These are phyloP conservation scores for Drosophila pandora DNA, from an alignment of 1,140 invertebrate species.

Conservation along the genomic window DNA sequence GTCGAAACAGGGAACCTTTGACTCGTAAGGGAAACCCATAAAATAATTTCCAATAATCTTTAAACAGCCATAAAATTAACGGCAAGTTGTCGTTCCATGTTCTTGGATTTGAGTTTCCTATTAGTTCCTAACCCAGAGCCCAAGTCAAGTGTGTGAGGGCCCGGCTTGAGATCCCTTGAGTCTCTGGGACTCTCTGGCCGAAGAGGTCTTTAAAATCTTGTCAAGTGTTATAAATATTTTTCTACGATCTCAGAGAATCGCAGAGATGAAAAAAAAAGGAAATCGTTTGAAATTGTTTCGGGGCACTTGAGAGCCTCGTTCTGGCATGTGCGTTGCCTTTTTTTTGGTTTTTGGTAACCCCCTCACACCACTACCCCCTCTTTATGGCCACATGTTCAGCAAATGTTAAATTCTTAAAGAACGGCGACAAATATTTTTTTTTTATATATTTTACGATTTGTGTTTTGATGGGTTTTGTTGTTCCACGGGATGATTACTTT, in stretches of 20 bases:
- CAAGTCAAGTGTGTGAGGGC: slow-evolving; percentile 60
- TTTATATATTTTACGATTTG: slow-evolving; percentile 30
- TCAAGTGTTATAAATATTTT: slow-evolving; percentile 81
- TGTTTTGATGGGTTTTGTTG: slow-evolving; percentile 26
- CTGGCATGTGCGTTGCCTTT: slow-evolving; percentile 3
- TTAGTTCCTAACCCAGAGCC: slow-evolving; percentile 17
- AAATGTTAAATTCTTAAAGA: slow-evolving; percentile 59
- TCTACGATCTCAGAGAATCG: slow-evolving; percentile 47
- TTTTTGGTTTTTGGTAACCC: slow-evolving; percentile 18
- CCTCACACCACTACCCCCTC: slow-evolving; percentile 4
- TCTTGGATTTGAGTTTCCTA: slow-evolving; percentile 26
- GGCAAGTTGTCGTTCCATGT: slow-evolving; percentile 60
- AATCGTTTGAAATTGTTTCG: slow-evolving; percentile 61
- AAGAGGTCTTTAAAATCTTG: slow-evolving; percentile 64
- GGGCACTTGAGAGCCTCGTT: slow-evolving; percentile 64
- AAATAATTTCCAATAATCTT: slow-evolving; percentile 81
- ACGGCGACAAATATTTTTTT: slow-evolving; percentile 56
- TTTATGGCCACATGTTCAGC: slow-evolving; percentile 63
- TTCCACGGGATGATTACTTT: slow-evolving; percentile 22
- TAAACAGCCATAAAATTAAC: slow-evolving; percentile 79
- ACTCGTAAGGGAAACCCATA: slow-evolving; percentile 72
- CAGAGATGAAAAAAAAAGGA: slow-evolving; percentile 31
- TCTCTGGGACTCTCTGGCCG: slow-evolving; percentile 5
- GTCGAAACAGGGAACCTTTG: slow-evolving; percentile 45
- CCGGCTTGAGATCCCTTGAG: slow-evolving; percentile 10